Evolutionary conservation across 2,888 invertebrate species (phyloP).

Genomic region (Brachylomia viminalis): DNA sequence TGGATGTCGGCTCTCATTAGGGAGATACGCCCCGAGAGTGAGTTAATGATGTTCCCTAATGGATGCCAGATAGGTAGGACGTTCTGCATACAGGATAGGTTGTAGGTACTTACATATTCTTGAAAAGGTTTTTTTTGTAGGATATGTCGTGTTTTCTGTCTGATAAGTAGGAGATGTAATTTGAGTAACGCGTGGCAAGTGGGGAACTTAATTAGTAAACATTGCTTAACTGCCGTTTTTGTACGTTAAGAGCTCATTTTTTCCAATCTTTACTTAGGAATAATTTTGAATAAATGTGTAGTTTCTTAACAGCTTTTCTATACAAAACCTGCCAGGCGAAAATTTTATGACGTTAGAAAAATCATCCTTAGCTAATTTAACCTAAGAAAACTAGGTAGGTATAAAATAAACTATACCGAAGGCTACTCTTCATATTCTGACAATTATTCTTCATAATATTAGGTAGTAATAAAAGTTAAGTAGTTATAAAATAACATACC

Average conservation of each 20-base stretch:
- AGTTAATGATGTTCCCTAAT: conserved; percentile 77
- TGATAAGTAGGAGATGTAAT: background rate
- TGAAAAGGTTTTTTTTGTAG: conserved; percentile 38
- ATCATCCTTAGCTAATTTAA: too few relatives aligned
- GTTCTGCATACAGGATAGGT: conserved; percentile 40
- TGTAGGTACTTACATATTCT: background rate
- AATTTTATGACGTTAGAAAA: too few relatives aligned
- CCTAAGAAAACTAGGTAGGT: background rate
- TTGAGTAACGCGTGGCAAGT: background rate
- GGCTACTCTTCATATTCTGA: background rate
- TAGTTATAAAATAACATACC: background rate
- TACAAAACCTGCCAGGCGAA: too few relatives aligned
- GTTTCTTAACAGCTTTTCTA: too few relatives aligned
- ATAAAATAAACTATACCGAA: background rate
- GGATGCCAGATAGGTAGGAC: conserved; percentile 62
- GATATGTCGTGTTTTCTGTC: conserved; percentile 50
- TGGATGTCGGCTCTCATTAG: conserved; percentile 81
- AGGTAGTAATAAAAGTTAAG: too few relatives aligned
- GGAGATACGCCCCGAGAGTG: conserved; percentile 73
- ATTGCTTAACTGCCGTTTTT: background rate
- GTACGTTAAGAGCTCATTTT: too few relatives aligned
- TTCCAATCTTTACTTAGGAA: too few relatives aligned
- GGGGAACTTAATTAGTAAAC: background rate
- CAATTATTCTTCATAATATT: background rate
- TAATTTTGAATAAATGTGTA: too few relatives aligned